A percentile compares a stretch with the other conserved stretches of the same genome.
phyloP scores from a whole-genome alignment of 2,888 invertebrate genomes.

The Coleophora flavipennella region DNA sequence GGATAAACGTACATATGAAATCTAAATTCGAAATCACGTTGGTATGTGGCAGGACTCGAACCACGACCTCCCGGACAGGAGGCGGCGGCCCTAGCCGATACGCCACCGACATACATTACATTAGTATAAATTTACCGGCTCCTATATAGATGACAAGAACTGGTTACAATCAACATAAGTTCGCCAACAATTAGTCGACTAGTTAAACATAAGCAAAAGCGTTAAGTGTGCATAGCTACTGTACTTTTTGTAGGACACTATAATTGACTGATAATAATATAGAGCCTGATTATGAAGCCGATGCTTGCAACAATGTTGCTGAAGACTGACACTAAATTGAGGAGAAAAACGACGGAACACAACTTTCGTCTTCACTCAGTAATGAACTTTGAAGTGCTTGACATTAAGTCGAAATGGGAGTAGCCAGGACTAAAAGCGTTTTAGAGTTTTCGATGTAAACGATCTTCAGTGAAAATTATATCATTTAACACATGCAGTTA shows the following conservation, averaged over 20 bases:
- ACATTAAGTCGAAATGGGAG: not conserved
- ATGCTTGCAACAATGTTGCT: conserved; percentile 10
- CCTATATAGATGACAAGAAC: too few relatives aligned
- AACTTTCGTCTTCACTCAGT: too few relatives aligned
- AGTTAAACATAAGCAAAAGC: conserved; percentile 1
- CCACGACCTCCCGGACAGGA: too few relatives aligned
- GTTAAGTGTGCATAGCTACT: conserved; percentile 2
- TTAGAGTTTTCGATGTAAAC: not conserved
- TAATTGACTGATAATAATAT: conserved; percentile 10
- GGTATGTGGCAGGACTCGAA: too few relatives aligned
- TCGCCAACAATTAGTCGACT: not conserved
- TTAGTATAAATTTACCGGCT: too few relatives aligned
- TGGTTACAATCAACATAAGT: too few relatives aligned
- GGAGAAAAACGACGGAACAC: not conserved
- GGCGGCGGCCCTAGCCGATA: too few relatives aligned
- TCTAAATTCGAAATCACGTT: too few relatives aligned
- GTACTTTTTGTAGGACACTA: conserved; percentile 3
- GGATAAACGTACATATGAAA: too few relatives aligned
- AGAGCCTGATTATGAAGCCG: not conserved
- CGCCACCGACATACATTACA: too few relatives aligned
- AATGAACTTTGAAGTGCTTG: not conserved
- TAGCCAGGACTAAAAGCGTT: not conserved
- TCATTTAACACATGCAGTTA: not conserved
- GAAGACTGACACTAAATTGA: not conserved
- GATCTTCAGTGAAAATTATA: not conserved